Base-by-base conservation (phyloP, 2,888 invertebrate genomes). In the Aporophyla nigra region DNA sequence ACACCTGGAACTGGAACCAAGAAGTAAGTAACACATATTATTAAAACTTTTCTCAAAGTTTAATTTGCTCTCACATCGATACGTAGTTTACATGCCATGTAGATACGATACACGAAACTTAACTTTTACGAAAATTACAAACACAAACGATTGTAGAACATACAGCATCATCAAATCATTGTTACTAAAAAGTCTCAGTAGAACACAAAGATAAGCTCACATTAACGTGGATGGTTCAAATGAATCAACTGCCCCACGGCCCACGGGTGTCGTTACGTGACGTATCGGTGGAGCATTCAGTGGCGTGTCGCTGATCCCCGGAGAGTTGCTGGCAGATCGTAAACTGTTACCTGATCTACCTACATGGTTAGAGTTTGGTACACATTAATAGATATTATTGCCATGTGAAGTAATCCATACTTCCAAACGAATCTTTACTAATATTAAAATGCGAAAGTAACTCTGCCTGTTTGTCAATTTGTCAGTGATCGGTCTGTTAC, bases 161-260 rank as follows among this genome's bases (percentile, higher is more conserved):
- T n/a, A 14, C 14, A 51, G 27, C 24, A 19, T 19, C 12, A 27
- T n/a, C 24, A 56, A 75, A 40, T 3, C 19, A 12, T 21, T 21
- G 65, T 16, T n/a, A 53, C 9, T 6, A 14, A 54, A 53, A 62
- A 33, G 21, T 9, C n/a, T 24, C 24, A n/a, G 1, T 14, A 14
- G 1, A 43, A 67, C 4, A 56, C 21, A 33, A n/a, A 43, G 33
- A n/a, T 58, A 53, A 21, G 33, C n/a, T 12, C 33, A 49, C 24
- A 63, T 27, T 24, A 24, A 56, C 43, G 21, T 12, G 19, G 81
- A 51, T 63, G 62, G 73, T 43, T 21, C 56, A 2, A 21, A 73
- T 81, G 56, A 53, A 81, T 77, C 81, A 81, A 46, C 16, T n/a
- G 81, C 9, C 51, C 63, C 81, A 0, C 16, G 63, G 43, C 51